Percentiles rank a stretch among this genome's conserved stretches.
These are phyloP conservation scores for Microctenopoma steveboyesi DNA, from an alignment of 2,797 vertebrate genomes.

Conservation along the genomic window DNA sequence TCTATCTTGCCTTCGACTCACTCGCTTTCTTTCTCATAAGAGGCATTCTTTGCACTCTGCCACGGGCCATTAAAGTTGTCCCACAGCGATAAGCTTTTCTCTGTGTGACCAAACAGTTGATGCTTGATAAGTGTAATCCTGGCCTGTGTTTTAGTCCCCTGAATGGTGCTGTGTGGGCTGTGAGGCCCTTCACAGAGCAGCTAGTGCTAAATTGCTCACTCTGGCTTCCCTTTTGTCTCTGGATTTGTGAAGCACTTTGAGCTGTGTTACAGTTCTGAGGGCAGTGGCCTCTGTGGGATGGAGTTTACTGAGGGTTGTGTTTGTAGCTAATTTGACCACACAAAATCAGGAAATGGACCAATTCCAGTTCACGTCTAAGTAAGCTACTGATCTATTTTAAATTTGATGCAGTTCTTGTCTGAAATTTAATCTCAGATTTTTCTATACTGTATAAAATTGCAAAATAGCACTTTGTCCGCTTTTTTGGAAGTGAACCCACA, in stretches of 20 bases:
- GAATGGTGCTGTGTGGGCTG: conserved; percentile 78
- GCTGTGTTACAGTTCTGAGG: conserved; percentile 70
- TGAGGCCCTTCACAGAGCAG: conserved; percentile 74
- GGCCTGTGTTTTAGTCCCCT: conserved; percentile 66
- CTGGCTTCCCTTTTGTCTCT: conserved; percentile 79
- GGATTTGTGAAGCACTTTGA: conserved; percentile 78
- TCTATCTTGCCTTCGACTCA: conserved; percentile 43
- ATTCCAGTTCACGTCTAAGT: conserved; percentile 29
- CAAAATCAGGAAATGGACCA: conserved; percentile 19
- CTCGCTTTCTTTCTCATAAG: conserved; percentile 54
- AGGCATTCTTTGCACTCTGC: conserved; percentile 68
- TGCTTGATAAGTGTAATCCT: conserved; percentile 80
- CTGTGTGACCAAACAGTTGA: conserved; percentile 77
- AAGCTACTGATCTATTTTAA: conserved; percentile 11
- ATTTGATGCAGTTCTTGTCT: not conserved
- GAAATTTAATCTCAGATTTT: not conserved
- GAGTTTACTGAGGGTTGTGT: conserved; percentile 55
- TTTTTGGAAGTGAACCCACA: conserved; percentile 2
- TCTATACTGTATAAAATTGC: not conserved
- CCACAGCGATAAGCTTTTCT: conserved; percentile 76
- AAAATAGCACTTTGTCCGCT: conserved; percentile 7
- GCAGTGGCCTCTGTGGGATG: conserved; percentile 69
- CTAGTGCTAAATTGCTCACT: conserved; percentile 75
- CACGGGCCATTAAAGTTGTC: conserved; percentile 74
- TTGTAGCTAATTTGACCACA: conserved; percentile 56